Conservation (phyloP, 2,113 vertebrate genomes). For the Catharus bicknelli region DNA sequence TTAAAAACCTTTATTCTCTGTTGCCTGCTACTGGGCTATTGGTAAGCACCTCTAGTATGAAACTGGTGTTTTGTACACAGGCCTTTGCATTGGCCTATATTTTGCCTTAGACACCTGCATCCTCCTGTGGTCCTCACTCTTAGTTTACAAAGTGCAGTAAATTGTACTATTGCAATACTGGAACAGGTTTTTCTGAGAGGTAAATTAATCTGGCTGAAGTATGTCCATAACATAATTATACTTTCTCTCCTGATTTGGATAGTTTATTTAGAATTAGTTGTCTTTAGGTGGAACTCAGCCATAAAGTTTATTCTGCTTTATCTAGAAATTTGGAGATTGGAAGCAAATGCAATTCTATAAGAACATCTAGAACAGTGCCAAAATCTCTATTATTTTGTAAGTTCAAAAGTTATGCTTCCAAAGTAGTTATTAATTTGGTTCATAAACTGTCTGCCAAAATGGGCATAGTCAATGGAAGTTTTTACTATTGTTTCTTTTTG, state of each 20-base stretch:
- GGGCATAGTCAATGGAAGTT: not conserved
- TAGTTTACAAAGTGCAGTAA: not conserved
- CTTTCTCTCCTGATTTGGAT: not conserved
- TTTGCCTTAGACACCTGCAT: not conserved
- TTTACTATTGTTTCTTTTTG: constrained; percentile 1
- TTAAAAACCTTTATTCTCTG: not conserved
- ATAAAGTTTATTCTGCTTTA: not conserved
- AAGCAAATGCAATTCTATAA: not conserved
- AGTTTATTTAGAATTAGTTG: not conserved
- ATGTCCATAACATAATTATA: not conserved
- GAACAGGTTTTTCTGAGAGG: not conserved
- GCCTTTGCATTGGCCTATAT: not conserved
- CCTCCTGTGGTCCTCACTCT: not conserved
- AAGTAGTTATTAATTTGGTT: not conserved
- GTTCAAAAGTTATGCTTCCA: constrained; percentile 16
- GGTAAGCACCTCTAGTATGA: not conserved
- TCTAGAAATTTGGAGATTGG: not conserved
- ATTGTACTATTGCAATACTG: not conserved
- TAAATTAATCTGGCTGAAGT: not conserved
- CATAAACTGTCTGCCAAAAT: not conserved
- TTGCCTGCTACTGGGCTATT: not conserved
- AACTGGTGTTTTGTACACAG: not conserved
- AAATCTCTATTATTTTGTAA: not conserved
- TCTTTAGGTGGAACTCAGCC: not conserved
- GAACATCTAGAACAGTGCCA: not conserved